phyloP scores from a whole-genome alignment of 2,113 vertebrate species.

The Lathamus discolor region DNA sequence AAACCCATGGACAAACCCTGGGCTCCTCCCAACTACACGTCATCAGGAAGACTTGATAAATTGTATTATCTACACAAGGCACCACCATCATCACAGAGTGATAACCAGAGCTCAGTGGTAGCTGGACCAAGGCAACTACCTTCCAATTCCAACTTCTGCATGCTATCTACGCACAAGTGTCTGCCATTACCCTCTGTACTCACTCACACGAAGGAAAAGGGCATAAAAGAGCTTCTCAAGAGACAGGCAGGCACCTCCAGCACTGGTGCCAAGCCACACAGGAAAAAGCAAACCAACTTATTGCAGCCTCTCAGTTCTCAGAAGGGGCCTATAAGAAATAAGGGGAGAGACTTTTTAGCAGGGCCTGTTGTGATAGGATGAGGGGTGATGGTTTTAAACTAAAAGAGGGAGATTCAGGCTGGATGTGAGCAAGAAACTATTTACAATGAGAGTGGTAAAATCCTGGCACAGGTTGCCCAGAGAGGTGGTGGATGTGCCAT shows the following conservation, averaged over 20 bases:
- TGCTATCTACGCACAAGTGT: fast-evolving
- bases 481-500: background rate
- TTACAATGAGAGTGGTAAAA: background rate
- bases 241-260: background rate
- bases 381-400: background rate
- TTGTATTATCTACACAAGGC: fast-evolving
- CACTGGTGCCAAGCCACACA: background rate
- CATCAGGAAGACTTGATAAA: background rate
- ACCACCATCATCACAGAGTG: background rate
- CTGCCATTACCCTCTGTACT: background rate
- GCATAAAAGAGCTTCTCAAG: background rate
- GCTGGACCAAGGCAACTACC: background rate
- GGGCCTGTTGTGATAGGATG: background rate
- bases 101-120: background rate
- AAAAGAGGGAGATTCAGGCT: background rate
- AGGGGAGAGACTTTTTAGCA: background rate
- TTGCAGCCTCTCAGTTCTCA: background rate
- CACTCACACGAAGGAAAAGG: fast-evolving
- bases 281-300: background rate
- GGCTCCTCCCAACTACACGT: background rate
- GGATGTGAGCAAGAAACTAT: background rate
- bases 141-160: background rate
- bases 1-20: background rate
- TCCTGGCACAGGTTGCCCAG: background rate
- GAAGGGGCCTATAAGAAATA: background rate